phyloP scores from a whole-genome alignment of 1,140 invertebrate genomes.

The Apis cerana region DNA sequence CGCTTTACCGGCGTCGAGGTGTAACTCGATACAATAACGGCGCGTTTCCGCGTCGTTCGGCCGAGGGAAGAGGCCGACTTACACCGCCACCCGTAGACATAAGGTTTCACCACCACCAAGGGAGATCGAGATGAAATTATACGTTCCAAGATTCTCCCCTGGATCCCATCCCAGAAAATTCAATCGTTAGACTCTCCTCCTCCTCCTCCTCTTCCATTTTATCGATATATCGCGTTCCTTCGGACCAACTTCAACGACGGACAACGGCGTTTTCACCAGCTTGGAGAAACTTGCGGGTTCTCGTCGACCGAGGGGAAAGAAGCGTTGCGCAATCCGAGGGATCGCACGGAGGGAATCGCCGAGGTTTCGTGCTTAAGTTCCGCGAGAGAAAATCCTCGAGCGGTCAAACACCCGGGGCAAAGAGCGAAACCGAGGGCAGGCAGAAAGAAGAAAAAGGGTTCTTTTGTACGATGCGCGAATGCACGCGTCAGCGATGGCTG shows the following conservation, averaged over 20 bases:
- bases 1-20: slow-evolving; percentile 57
- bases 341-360: neutral
- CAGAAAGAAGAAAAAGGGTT: neutral
- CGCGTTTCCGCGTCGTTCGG: slow-evolving; percentile 62
- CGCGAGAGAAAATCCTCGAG: slow-evolving; percentile 39
- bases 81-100: neutral
- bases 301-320: neutral
- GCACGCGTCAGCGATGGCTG: neutral
- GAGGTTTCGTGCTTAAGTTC: slow-evolving; percentile 40
- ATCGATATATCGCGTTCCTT: neutral
- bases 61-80: slow-evolving; percentile 46
- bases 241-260: too few relatives aligned
- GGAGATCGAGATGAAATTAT: slow-evolving; percentile 29
- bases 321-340: neutral
- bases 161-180: neutral
- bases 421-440: too few relatives aligned
- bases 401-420: slow-evolving; percentile 33
- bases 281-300: too few relatives aligned
- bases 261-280: too few relatives aligned
- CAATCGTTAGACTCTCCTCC: neutral
- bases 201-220: neutral
- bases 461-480: slow-evolving; percentile 6
- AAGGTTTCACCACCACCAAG: neutral
- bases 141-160: neutral
- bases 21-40: slow-evolving; percentile 67